These are phyloP conservation scores for Ctenopoma multispine DNA, from an alignment of 2,797 vertebrate species.

Conservation along the genomic window DNA sequence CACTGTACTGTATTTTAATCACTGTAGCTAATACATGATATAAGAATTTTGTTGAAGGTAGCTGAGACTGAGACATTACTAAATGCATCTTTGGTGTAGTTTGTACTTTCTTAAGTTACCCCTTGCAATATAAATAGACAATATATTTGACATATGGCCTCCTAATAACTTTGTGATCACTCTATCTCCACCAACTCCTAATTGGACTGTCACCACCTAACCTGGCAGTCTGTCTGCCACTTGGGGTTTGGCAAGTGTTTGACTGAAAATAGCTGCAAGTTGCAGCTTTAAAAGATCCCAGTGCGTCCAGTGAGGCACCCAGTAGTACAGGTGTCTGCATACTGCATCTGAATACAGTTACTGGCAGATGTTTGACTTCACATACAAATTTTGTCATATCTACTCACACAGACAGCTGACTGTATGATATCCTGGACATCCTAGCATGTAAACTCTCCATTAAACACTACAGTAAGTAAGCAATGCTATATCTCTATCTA, in stretches of 20 bases:
- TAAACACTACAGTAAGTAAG: slow-evolving; percentile 4
- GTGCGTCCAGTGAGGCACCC: too few species aligned
- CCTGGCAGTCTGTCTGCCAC: not conserved
- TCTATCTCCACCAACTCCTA: not conserved
- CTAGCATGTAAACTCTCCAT: slow-evolving; percentile 4
- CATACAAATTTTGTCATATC: slow-evolving; percentile 11
- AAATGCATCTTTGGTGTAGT: not conserved
- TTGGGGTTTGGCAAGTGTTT: not conserved
- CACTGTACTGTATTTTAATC: not conserved
- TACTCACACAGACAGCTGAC: slow-evolving; percentile 7
- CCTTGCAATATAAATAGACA: too few species aligned
- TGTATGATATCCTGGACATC: slow-evolving; percentile 20
- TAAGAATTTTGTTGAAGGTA: not conserved
- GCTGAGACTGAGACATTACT: not conserved
- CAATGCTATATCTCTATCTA: slow-evolving; percentile 5
- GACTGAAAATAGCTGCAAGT: not conserved
- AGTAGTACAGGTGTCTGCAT: too few species aligned
- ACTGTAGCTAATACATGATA: not conserved
- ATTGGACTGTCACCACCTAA: not conserved
- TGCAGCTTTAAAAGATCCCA: not conserved
- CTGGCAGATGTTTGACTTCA: not conserved
- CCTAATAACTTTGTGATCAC: not conserved
- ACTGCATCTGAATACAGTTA: not conserved
- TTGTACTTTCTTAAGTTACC: too few species aligned
- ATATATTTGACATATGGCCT: not conserved